phyloP scores from a whole-genome alignment of 92 coral and sea anemone species.

The Hydrozoanthus gracilis region DNA sequence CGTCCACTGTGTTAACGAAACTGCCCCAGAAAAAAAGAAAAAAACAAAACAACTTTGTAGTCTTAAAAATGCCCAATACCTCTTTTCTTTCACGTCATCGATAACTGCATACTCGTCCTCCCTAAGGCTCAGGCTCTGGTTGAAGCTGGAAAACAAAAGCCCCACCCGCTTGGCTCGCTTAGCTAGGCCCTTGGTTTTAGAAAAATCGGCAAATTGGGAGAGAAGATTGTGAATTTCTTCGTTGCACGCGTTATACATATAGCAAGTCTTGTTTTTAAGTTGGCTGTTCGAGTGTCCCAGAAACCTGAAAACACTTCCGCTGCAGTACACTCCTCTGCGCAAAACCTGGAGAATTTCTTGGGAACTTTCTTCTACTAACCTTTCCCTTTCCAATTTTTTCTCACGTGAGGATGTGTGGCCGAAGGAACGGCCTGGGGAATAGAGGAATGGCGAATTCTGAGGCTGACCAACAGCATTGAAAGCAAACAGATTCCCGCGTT shows the following conservation, averaged over 20 bases:
- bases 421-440: neutral
- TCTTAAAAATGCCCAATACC: neutral
- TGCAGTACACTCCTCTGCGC: conserved; percentile 69
- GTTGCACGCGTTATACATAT: conserved; percentile 76
- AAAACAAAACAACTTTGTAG: neutral
- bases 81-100: conserved; percentile 62
- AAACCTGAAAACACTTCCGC: conserved; percentile 74
- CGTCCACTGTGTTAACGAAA: neutral
- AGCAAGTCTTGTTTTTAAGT: conserved; percentile 82
- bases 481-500: neutral
- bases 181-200: conserved; percentile 70
- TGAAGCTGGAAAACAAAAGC: conserved; percentile 81
- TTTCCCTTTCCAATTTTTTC: neutral
- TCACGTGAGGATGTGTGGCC: neutral
- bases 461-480: neutral
- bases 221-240: conserved; percentile 78
- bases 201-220: conserved; percentile 79
- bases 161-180: conserved; percentile 89
- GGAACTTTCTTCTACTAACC: conserved; percentile 23
- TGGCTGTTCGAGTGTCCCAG: conserved; percentile 90
- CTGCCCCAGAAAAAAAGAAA: neutral
- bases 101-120: conserved; percentile 67
- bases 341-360: conserved; percentile 59
- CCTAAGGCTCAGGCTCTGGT: conserved; percentile 63
- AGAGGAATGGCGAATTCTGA: neutral